These are phyloP conservation scores for Ips typographus DNA, from an alignment of 1,140 invertebrate species.

Conservation along the genomic window DNA sequence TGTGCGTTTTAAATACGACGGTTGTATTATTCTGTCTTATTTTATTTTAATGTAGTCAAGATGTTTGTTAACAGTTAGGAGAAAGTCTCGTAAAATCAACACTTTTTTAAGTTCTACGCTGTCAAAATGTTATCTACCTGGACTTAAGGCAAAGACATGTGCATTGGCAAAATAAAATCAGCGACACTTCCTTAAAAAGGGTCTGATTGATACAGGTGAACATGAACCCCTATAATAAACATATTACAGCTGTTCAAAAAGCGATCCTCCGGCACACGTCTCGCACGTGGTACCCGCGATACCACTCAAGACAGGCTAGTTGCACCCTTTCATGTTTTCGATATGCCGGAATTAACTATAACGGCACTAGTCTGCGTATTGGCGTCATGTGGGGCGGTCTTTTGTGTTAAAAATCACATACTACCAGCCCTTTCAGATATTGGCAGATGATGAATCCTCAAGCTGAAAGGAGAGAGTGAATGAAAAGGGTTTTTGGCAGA, in stretches of 20 bases:
- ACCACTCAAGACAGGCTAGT: constrained; percentile 15
- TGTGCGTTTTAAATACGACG: too few species aligned
- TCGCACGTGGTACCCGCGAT: constrained; percentile 3
- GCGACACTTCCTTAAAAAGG: too few species aligned
- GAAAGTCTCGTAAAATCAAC: too few species aligned
- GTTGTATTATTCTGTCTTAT: too few species aligned
- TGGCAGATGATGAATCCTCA: constrained; percentile 15
- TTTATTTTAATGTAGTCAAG: too few species aligned
- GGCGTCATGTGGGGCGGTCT: constrained; percentile 16
- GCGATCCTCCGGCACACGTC: constrained; percentile 7
- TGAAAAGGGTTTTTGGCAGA: too few species aligned
- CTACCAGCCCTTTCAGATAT: constrained; percentile 6
- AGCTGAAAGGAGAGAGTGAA: too few species aligned
- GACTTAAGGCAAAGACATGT: too few species aligned
- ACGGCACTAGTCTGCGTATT: constrained; percentile 8
- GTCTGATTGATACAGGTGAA: constrained; percentile 8
- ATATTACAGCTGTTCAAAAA: constrained; percentile 16
- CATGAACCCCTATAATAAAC: constrained; percentile 1
- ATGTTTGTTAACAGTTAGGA: too few species aligned
- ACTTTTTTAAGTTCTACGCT: too few species aligned
- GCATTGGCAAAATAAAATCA: too few species aligned
- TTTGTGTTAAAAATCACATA: constrained; percentile 21
- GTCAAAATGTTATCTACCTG: too few species aligned
- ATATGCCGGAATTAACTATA: constrained; percentile 13
- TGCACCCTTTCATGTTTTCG: constrained; percentile 20